phyloP scores from a whole-genome alignment of 2,888 invertebrate species.

The Dasypolia templi region DNA sequence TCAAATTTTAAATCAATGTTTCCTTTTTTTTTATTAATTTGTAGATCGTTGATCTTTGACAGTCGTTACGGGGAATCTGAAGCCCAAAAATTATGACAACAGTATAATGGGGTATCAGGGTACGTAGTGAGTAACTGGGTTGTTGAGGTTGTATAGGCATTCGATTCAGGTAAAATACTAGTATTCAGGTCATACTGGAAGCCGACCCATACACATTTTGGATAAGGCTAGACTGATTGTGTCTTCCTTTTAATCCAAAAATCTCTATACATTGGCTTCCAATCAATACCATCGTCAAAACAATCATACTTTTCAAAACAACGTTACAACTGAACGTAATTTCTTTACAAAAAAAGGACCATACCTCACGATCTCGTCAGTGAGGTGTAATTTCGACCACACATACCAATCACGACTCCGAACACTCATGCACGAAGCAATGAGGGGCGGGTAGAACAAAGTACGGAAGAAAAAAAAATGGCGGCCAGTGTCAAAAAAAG shows the following conservation, averaged over 20 bases:
- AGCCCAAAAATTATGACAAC: neutral
- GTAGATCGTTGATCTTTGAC: too few relatives aligned
- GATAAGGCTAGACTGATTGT: neutral
- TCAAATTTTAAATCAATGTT: neutral
- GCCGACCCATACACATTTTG: neutral
- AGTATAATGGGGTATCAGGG: too few relatives aligned
- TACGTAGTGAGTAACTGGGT: neutral
- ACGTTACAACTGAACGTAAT: slow-evolving; percentile 27
- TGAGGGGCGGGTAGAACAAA: slow-evolving; percentile 37
- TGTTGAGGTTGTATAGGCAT: neutral
- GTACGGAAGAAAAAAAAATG: slow-evolving; percentile 15
- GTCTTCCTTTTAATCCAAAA: slow-evolving; percentile 10
- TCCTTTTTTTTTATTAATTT: neutral
- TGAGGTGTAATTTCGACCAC: slow-evolving; percentile 56
- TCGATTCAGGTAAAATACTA: neutral
- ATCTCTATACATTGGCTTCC: neutral
- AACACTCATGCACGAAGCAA: slow-evolving; percentile 37
- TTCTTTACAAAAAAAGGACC: slow-evolving; percentile 24
- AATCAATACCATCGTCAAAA: neutral
- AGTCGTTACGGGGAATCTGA: neutral
- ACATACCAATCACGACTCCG: slow-evolving; percentile 53
- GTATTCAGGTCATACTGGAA: neutral
- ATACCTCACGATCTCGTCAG: slow-evolving; percentile 44
- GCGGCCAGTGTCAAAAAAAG: slow-evolving; percentile 19
- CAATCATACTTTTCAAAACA: slow-evolving; percentile 6